Conservation (phyloP, 1,140 invertebrate species). For the Branchinecta lynchi region DNA sequence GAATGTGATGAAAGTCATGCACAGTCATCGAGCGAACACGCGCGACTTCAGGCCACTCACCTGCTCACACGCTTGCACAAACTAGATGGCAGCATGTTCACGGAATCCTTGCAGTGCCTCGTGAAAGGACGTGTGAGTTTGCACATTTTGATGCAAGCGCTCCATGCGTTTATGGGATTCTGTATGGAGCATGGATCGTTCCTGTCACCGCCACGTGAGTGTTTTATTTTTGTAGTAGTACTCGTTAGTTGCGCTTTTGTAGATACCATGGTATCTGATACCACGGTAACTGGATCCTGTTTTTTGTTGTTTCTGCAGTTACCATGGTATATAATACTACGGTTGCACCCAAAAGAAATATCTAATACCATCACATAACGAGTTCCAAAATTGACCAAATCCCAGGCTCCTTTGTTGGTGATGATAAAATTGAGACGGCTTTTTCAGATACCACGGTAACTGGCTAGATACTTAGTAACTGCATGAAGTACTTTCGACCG, state of each 20-base stretch:
- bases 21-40: slow-evolving; percentile 73
- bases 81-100: slow-evolving; percentile 37
- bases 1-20: slow-evolving; percentile 66
- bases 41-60: slow-evolving; percentile 70
- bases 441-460: too few species aligned
- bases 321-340: too few species aligned
- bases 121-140: slow-evolving; percentile 51
- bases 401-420: too few species aligned
- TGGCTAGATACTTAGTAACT: too few species aligned
- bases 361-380: too few species aligned
- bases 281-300: too few species aligned
- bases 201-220: slow-evolving; percentile 66
- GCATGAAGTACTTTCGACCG: too few species aligned
- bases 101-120: slow-evolving; percentile 53
- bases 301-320: too few species aligned
- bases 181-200: slow-evolving; percentile 74
- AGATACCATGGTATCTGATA: too few species aligned
- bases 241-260: neutral
- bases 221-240: slow-evolving; percentile 11
- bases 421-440: too few species aligned
- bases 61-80: slow-evolving; percentile 58
- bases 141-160: slow-evolving; percentile 24
- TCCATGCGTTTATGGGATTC: slow-evolving; percentile 88
- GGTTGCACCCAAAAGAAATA: too few species aligned
- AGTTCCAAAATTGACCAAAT: too few species aligned